These are phyloP conservation scores for Saimiri boliviensis DNA, from an alignment of 2,113 vertebrate genomes.

Conservation along the genomic window DNA sequence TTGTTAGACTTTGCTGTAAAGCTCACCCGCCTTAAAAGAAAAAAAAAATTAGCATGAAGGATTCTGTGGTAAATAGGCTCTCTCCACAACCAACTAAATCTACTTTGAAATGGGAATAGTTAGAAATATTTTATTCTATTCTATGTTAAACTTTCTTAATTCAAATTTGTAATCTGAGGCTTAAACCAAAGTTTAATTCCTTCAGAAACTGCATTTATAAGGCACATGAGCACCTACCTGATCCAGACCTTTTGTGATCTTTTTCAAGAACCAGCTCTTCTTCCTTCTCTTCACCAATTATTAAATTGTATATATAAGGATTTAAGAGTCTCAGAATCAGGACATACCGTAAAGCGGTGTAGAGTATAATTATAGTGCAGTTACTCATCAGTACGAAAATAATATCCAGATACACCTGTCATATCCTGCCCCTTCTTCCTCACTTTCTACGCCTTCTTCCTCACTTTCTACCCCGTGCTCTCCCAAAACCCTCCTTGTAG, in stretches of 20 bases:
- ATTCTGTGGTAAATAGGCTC: neutral
- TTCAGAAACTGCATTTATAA: conserved; percentile 32
- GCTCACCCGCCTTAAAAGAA: conserved; percentile 1
- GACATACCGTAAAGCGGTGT: neutral
- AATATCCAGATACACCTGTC: neutral
- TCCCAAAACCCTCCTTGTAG: conserved; percentile 78
- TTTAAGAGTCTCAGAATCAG: conserved; percentile 29
- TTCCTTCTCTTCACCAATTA: conserved; percentile 47
- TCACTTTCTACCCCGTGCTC: neutral
- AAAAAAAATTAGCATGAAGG: neutral
- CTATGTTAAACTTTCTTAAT: neutral
- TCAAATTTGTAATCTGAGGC: neutral
- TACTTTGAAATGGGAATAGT: neutral
- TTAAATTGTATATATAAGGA: neutral
- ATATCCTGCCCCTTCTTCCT: neutral
- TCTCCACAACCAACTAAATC: neutral
- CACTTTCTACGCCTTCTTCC: neutral
- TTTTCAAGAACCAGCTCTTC: conserved; percentile 29
- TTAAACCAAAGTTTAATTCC: conserved; percentile 31
- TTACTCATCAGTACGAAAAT: neutral
- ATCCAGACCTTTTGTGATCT: neutral
- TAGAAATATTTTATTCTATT: conserved; percentile 49
- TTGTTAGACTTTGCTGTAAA: neutral
- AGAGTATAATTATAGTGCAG: neutral
- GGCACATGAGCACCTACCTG: neutral